Percentiles rank a stretch among this genome's conserved stretches.
phyloP scores from a whole-genome alignment of 30 jellyfish, hydroid and myxozoan genomes.

The Aurelia sp. region DNA sequence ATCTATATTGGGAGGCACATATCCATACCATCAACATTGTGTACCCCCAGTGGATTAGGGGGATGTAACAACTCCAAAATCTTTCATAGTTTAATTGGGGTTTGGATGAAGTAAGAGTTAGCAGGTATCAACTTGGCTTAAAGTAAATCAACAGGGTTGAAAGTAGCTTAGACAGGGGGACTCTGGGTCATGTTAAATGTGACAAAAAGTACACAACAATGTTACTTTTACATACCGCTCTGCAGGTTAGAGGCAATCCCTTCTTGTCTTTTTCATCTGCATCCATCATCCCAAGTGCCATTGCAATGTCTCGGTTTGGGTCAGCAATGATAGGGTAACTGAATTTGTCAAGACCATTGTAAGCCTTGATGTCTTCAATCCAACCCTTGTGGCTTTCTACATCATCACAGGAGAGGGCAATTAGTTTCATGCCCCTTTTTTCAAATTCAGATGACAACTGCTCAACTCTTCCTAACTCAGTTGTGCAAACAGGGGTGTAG shows the following conservation, averaged over 20 bases:
- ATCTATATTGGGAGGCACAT: too few relatives aligned
- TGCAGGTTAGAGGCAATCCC: slow-evolving; percentile 87
- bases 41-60: too few relatives aligned
- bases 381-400: slow-evolving; percentile 95
- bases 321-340: slow-evolving; percentile 97
- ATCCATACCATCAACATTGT: too few relatives aligned
- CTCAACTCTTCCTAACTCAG: slow-evolving; percentile 93
- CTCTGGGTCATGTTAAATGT: too few relatives aligned
- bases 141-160: too few relatives aligned
- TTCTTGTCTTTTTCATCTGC: slow-evolving; percentile 93
- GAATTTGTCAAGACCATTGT: slow-evolving; percentile 51
- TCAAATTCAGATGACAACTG: slow-evolving; percentile 80
- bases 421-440: slow-evolving; percentile 88
- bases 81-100: too few relatives aligned
- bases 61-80: too few relatives aligned
- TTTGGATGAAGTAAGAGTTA: too few relatives aligned
- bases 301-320: slow-evolving; percentile 85
- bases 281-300: slow-evolving; percentile 92
- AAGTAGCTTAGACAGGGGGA: too few relatives aligned
- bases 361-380: slow-evolving; percentile 94
- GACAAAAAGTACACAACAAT: background rate
- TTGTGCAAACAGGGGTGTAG: slow-evolving; percentile 99
- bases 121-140: too few relatives aligned
- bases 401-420: slow-evolving; percentile 95
- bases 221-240: slow-evolving; percentile 78